These are phyloP conservation scores for Cepaea hortensis DNA, from an alignment of 2,888 invertebrate species.

Conservation along the genomic window DNA sequence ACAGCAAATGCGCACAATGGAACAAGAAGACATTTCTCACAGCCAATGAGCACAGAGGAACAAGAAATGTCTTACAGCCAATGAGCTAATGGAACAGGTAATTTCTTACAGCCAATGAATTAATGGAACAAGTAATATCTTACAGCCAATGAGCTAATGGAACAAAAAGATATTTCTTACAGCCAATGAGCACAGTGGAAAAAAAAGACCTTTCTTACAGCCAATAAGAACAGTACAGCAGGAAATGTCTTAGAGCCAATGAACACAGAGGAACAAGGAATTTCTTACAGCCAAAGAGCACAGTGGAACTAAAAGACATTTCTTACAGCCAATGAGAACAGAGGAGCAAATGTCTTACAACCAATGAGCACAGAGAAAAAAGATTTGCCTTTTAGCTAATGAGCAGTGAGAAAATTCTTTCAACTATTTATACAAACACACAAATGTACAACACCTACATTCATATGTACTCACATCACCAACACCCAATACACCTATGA, in stretches of 20 bases:
- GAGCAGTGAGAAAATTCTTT: too few species aligned
- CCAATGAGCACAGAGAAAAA: background rate
- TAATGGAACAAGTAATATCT: background rate
- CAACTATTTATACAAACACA: too few species aligned
- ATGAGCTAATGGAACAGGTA: background rate
- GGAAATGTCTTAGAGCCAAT: too few species aligned
- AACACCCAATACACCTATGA: too few species aligned
- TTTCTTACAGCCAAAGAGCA: background rate
- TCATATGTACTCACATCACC: too few species aligned
- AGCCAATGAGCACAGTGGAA: too few species aligned
- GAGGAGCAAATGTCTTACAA: background rate
- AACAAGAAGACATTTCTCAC: background rate
- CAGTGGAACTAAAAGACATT: background rate
- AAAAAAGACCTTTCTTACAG: too few species aligned
- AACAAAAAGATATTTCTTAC: background rate
- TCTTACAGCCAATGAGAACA: background rate
- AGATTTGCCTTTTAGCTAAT: background rate
- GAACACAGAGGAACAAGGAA: background rate
- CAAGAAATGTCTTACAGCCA: background rate
- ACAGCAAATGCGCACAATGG: background rate
- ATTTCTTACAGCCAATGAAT: background rate
- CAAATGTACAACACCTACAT: too few species aligned
- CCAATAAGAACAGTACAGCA: too few species aligned
- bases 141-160: background rate
- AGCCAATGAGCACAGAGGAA: background rate